A percentile compares a stretch with the other conserved stretches of the same genome.
Conservation (phyloP, 2,113 vertebrate genomes). For the Limnothrissa miodon region DNA sequence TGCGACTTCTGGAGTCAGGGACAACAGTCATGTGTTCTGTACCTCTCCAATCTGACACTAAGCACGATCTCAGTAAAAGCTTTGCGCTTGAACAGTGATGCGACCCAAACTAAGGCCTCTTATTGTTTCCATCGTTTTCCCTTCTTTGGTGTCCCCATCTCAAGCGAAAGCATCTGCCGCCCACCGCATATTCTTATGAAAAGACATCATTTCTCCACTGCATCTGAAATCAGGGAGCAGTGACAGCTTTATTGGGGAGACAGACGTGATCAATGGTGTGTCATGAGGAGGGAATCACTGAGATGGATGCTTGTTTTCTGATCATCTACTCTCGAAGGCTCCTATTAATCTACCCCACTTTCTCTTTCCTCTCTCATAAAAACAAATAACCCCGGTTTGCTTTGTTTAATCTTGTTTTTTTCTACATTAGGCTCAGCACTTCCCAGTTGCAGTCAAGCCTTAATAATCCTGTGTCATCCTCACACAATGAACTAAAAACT, state of each 20-base stretch:
- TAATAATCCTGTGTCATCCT: not conserved
- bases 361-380: not conserved
- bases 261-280: conserved; percentile 66
- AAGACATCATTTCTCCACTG: conserved; percentile 59
- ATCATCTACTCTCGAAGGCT: conserved; percentile 48
- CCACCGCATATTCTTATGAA: conserved; percentile 44
- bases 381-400: not conserved
- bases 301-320: conserved; percentile 44
- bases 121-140: conserved; percentile 26
- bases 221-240: conserved; percentile 60
- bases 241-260: conserved; percentile 67
- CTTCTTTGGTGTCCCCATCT: conserved; percentile 36
- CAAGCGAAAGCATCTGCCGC: conserved; percentile 35
- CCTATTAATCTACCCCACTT: conserved; percentile 6
- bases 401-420: not conserved
- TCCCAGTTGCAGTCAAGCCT: not conserved
- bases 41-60: not conserved
- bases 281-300: conserved; percentile 56
- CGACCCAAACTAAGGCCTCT: not conserved
- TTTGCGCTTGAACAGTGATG: not conserved
- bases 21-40: not conserved
- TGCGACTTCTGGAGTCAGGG: not conserved
- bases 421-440: not conserved
- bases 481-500: not conserved
- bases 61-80: not conserved